phyloP scores from a whole-genome alignment of 2,888 invertebrate genomes.

The Apeira syringaria region DNA sequence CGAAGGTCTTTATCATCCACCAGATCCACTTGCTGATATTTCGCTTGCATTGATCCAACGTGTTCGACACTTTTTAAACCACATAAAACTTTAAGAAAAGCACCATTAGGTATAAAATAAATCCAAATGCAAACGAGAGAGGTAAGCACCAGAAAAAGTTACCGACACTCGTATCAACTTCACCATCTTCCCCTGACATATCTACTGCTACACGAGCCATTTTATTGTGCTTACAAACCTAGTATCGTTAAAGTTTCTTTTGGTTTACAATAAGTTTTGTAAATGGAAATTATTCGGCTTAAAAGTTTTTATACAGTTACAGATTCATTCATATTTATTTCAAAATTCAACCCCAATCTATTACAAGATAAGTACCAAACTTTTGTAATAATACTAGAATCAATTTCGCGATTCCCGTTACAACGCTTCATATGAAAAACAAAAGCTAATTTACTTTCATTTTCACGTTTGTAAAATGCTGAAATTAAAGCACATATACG shows the following conservation, averaged over 20 bases:
- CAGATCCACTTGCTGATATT: conserved; percentile 14
- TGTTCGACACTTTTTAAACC: background rate
- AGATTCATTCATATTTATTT: background rate
- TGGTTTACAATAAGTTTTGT: no score
- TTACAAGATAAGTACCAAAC: no score
- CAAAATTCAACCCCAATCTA: no score
- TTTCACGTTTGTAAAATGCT: conserved; percentile 19
- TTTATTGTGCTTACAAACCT: no score
- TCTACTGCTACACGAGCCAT: conserved; percentile 17
- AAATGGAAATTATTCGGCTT: no score
- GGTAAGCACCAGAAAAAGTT: conserved; percentile 16
- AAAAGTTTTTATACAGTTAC: no score
- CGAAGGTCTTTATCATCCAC: conserved; percentile 1
- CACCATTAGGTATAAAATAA: conserved; percentile 13
- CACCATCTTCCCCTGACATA: conserved; percentile 11
- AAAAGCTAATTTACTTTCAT: conserved; percentile 15
- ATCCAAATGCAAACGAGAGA: conserved; percentile 16
- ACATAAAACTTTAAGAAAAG: conserved; percentile 12
- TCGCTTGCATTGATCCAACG: conserved; percentile 9
- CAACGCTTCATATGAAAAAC: no score
- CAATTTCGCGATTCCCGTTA: background rate
- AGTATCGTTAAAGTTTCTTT: no score
- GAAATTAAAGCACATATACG: conserved; percentile 23
- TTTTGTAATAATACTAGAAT: background rate
- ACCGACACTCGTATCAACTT: conserved; percentile 7